phyloP scores from a whole-genome alignment of 1,140 invertebrate species.

The Holcopasites calliopsidis region DNA sequence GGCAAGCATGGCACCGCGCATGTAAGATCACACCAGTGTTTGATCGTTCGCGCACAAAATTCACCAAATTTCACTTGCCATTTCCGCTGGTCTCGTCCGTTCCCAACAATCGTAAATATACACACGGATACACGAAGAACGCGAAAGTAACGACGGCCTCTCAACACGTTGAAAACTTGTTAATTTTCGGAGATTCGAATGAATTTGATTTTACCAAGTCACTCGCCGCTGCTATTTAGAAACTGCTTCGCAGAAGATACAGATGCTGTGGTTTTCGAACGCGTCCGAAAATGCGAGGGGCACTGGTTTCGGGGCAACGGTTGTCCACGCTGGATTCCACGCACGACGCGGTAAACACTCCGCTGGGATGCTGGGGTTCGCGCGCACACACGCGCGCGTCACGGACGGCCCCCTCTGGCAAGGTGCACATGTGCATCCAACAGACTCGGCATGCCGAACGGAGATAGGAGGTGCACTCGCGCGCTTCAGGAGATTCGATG shows the following conservation, averaged over 20 bases:
- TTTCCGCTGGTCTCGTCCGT: no score
- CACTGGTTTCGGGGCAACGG: conserved; percentile 22
- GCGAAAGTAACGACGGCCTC: no score
- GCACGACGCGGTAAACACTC: conserved; percentile 59
- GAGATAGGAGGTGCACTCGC: not conserved
- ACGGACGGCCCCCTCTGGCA: not conserved
- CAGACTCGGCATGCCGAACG: conserved; percentile 1
- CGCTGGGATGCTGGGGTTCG: conserved; percentile 30
- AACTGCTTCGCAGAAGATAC: not conserved
- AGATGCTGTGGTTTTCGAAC: conserved; percentile 6
- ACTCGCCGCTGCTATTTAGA: no score
- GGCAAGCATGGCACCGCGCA: no score
- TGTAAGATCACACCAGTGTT: no score
- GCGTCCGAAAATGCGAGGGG: not conserved
- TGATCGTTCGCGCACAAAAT: no score
- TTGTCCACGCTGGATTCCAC: conserved; percentile 28
- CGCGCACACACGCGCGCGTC: conserved; percentile 18
- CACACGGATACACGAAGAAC: no score
- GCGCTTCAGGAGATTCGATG: conserved; percentile 1
- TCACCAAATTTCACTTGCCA: no score
- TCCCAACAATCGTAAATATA: no score
- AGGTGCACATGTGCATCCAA: not conserved
- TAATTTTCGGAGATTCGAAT: no score
- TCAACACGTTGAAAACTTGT: no score
- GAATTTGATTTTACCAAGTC: not conserved